phyloP scores from a whole-genome alignment of 2,113 vertebrate genomes.

The Rhynchopsitta pachyrhyncha region DNA sequence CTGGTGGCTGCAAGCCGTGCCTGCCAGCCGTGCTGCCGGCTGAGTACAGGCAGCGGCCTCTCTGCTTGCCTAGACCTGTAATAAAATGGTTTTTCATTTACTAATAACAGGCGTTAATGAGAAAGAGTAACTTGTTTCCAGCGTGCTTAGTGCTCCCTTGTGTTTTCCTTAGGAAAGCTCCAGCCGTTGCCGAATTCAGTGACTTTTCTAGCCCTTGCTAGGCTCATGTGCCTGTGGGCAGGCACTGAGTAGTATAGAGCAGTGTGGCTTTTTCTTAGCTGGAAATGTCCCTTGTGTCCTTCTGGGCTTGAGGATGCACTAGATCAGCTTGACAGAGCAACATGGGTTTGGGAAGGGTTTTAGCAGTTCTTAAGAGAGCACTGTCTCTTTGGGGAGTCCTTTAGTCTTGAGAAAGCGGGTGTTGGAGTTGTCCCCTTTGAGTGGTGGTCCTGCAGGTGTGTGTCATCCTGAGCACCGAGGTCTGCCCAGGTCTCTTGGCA shows the following conservation, averaged over 20 bases:
- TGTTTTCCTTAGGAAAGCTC: not conserved
- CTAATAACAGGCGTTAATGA: no score
- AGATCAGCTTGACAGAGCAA: not conserved
- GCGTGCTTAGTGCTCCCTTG: not conserved
- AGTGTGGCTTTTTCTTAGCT: not conserved
- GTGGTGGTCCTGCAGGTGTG: not conserved
- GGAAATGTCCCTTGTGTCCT: not conserved
- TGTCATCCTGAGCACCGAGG: not conserved
- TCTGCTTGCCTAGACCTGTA: not conserved
- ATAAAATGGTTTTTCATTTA: not conserved
- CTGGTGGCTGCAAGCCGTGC: not conserved
- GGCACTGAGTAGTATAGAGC: not conserved
- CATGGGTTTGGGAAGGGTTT: not conserved
- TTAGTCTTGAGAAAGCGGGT: not conserved
- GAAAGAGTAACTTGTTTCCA: not conserved
- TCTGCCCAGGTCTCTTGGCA: not conserved
- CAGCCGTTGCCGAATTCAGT: fast-evolving
- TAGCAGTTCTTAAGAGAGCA: not conserved
- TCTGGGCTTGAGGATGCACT: not conserved
- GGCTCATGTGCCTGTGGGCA: not conserved
- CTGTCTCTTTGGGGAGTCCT: not conserved
- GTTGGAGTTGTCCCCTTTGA: not conserved
- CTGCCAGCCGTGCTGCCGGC: not conserved
- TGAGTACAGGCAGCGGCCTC: not conserved
- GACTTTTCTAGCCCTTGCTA: not conserved